A percentile compares a stretch with the other conserved stretches of the same genome.
phyloP scores from a whole-genome alignment of 2,797 vertebrate species.

The Chloroceryle inda region DNA sequence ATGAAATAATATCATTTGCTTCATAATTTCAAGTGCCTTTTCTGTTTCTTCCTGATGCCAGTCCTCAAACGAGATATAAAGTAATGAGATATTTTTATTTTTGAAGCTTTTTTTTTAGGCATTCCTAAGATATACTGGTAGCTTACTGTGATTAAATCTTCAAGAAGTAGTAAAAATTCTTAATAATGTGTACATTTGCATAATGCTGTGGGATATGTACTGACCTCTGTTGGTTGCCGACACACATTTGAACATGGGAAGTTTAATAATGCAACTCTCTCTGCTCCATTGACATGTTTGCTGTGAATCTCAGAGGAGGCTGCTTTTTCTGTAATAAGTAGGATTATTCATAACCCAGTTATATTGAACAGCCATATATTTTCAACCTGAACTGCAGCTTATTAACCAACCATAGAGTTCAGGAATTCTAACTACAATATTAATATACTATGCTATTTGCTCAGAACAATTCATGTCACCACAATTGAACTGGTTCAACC shows the following conservation, averaged over 20 bases:
- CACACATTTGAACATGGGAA: background rate
- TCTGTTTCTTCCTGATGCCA: background rate
- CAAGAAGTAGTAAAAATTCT: background rate
- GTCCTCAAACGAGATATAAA: background rate
- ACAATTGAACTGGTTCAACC: background rate
- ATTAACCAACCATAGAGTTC: background rate
- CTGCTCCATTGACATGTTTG: background rate
- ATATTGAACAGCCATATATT: background rate
- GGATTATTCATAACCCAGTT: slow-evolving; percentile 14
- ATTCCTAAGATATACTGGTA: background rate
- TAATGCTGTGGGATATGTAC: background rate
- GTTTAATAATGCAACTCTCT: slow-evolving; percentile 27
- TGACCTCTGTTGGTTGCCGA: slow-evolving; percentile 18
- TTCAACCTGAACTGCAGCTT: background rate
- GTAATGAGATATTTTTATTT: background rate
- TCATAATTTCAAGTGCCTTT: background rate
- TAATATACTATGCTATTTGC: background rate
- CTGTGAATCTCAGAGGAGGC: background rate
- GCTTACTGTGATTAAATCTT: background rate
- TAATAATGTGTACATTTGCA: background rate
- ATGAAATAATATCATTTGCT: background rate
- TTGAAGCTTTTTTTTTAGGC: background rate
- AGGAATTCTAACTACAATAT: slow-evolving; percentile 28
- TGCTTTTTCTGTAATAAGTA: background rate
- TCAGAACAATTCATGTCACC: background rate